These are phyloP conservation scores for Altica lythri DNA, from an alignment of 2,888 invertebrate species.

Conservation along the genomic window DNA sequence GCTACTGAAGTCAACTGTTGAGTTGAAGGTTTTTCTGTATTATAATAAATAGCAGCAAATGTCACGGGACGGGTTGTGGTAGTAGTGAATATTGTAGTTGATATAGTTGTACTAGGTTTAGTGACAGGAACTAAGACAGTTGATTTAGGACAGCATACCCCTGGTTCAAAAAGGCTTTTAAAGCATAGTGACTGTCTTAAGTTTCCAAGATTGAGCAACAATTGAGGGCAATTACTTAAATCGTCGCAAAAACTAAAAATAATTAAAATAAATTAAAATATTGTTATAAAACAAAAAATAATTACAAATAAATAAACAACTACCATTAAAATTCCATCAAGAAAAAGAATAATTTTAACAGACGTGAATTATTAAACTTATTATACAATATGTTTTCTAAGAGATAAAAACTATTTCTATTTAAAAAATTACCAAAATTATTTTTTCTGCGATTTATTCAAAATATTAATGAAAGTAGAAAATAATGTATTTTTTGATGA, in stretches of 20 bases:
- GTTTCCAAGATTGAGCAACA: slow-evolving; percentile 79
- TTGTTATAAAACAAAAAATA: background rate
- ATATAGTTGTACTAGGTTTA: slow-evolving; percentile 43
- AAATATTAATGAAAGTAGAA: too few relatives aligned
- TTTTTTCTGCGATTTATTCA: too few relatives aligned
- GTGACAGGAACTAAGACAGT: slow-evolving; percentile 49
- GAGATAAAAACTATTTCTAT: too few relatives aligned
- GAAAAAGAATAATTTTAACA: too few relatives aligned
- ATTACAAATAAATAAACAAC: too few relatives aligned
- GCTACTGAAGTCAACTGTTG: slow-evolving; percentile 24
- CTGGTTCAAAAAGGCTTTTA: slow-evolving; percentile 88
- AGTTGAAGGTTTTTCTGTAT: slow-evolving; percentile 39
- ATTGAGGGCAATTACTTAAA: slow-evolving; percentile 84
- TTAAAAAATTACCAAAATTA: too few relatives aligned
- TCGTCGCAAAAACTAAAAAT: slow-evolving; percentile 72
- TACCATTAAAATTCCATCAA: too few relatives aligned
- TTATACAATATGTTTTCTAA: too few relatives aligned
- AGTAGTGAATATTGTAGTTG: slow-evolving; percentile 46
- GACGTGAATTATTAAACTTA: too few relatives aligned
- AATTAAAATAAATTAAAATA: background rate
- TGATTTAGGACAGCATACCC: slow-evolving; percentile 82
- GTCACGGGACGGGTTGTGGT: slow-evolving; percentile 40
- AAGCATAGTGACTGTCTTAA: slow-evolving; percentile 87
- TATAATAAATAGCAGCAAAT: slow-evolving; percentile 42
- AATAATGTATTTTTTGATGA: too few relatives aligned